Evolutionary conservation across 92 coral and sea anemone species (phyloP).

Genomic region (Hydrozoanthus gracilis): DNA sequence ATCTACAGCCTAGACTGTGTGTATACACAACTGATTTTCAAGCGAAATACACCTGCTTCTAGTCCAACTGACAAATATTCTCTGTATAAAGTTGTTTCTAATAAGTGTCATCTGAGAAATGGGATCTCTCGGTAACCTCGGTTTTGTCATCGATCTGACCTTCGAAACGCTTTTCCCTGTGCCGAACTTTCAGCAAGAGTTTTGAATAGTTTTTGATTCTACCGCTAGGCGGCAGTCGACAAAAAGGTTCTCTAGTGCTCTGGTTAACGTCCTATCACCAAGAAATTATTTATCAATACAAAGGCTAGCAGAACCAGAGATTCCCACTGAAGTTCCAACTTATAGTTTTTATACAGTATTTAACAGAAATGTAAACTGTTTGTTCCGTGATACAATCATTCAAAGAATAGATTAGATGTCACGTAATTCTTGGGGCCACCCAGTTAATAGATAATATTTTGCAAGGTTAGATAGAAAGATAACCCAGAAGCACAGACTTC

Average conservation of each 20-base stretch:
- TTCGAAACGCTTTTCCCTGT: slow-evolving; percentile 13
- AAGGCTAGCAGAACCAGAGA: too few species aligned
- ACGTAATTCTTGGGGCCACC: slow-evolving; percentile 42
- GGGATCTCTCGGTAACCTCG: slow-evolving; percentile 11
- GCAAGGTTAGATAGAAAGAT: slow-evolving; percentile 33
- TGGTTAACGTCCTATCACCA: slow-evolving; percentile 34
- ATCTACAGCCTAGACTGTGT: neutral
- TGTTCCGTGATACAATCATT: slow-evolving; percentile 27
- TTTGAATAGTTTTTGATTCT: slow-evolving; percentile 14
- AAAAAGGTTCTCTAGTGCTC: neutral
- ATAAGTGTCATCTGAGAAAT: slow-evolving; percentile 20
- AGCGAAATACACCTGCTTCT: neutral
- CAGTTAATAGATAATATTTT: slow-evolving; percentile 26
- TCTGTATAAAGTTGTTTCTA: neutral
- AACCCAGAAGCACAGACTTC: neutral
- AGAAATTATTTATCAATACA: neutral
- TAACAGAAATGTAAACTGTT: neutral
- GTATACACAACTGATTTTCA: neutral
- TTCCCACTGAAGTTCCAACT: neutral
- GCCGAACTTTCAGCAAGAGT: slow-evolving; percentile 51
- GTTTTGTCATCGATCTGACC: slow-evolving; percentile 43
- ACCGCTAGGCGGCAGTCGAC: slow-evolving; percentile 39
- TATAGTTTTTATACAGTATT: neutral
- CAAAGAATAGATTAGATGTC: slow-evolving; percentile 10
- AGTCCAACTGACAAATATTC: neutral